Evolutionary conservation across 1,140 invertebrate species (phyloP).

Genomic region (Drosophila sucinea): DNA sequence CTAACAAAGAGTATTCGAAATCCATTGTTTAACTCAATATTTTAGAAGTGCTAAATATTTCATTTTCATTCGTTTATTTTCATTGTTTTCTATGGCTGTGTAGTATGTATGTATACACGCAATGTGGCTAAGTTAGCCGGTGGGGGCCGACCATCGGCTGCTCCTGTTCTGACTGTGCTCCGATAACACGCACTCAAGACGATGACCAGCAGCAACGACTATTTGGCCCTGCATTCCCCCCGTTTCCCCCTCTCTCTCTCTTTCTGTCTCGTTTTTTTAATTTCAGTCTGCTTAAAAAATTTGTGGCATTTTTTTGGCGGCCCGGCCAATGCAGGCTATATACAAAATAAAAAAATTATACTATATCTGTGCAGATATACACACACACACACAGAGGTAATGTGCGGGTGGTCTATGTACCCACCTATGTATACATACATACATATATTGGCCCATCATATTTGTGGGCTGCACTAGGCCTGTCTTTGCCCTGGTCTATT

Average conservation of each 20-base stretch:
- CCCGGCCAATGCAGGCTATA: conserved; percentile 18
- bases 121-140: background rate
- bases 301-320: background rate
- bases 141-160: background rate
- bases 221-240: background rate
- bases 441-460: background rate
- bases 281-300: background rate
- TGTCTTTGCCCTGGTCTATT: conserved; percentile 1
- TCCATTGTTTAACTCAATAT: background rate
- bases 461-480: background rate
- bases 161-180: background rate
- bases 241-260: background rate
- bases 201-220: background rate
- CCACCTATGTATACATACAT: background rate
- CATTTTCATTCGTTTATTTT: background rate
- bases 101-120: background rate
- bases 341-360: background rate
- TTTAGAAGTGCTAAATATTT: background rate
- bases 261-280: too few relatives aligned
- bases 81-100: background rate
- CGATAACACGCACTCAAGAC: conserved; percentile 6
- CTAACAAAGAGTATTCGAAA: background rate
- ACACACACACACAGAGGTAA: background rate
- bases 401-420: background rate
- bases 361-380: background rate